Evolutionary conservation across 2,797 vertebrate species (phyloP), one percentile per base, ranked within the genome.

Genomic region (Mallotus villosus): DNA sequence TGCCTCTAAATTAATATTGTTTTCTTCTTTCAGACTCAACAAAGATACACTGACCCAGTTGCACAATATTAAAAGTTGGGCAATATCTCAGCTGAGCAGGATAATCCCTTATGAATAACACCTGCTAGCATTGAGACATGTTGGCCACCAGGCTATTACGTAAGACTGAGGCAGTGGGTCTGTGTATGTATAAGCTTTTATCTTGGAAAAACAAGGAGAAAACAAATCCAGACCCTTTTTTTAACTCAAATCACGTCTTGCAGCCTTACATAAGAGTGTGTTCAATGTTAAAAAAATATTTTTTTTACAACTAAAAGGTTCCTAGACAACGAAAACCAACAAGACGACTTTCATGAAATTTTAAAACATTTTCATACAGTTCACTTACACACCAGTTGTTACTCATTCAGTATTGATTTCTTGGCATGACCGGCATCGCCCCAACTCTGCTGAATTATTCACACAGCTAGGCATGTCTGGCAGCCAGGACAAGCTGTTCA

Each of bases 371-470:
- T 46, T 60, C 46, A 63, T 64, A 67, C 81, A 85, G 55, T 79
- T 82, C 65, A 78, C 59, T 74, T 73, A 73, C 77, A 67, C 78
- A 74, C 71, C 55, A 62, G 65, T 74, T 80, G 78, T 78, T 2
- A 0, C 65, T 66, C 81, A 86, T 92, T 83, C 83, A 90, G 90
- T 82, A 89, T 85, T 58, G 2, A 90, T 72, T 76, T 41, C 66
- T n/a, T 25, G 58, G 68, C 68, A 85, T 77, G 74, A 88, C 87
- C 84, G 79, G 77, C n/a, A 77, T 76, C 61, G 21, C 63, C 4
- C 5, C 51, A 7, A 17, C 51, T 14, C 49, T 55, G 57, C 72
- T 90, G 25, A 92, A 92, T 90, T 80, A 92, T 92, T 89, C 78
- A 92, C 74, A 75, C 73, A 68, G 61, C 71, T 83, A 88, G 84